These are phyloP conservation scores for Etheostoma nigrum DNA, from an alignment of 2,797 vertebrate species.

Conservation along the genomic window DNA sequence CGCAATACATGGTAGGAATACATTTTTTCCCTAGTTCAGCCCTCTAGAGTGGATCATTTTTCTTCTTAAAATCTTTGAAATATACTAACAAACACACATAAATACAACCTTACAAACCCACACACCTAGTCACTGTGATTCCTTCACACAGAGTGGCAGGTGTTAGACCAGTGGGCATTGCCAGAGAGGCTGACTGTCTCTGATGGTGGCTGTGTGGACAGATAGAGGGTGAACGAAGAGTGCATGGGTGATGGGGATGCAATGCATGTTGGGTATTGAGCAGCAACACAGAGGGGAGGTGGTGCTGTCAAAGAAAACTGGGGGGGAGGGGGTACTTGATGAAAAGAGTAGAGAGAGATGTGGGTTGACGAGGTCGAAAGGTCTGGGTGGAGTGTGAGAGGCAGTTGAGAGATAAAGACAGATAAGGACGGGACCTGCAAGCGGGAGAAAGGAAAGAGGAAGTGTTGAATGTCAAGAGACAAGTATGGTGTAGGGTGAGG, in stretches of 20 bases:
- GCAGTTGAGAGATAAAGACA: conserved; percentile 16
- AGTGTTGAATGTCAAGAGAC: conserved; percentile 5
- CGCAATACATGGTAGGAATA: too few species aligned
- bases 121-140: conserved; percentile 7
- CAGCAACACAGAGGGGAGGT: conserved; percentile 30
- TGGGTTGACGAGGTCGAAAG: conserved; percentile 38
- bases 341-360: conserved; percentile 8
- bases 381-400: conserved; percentile 19
- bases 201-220: conserved; percentile 30
- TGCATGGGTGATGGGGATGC: conserved; percentile 30
- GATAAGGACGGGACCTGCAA: not conserved
- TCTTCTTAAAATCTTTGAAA: conserved; percentile 21
- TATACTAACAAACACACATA: conserved; percentile 1
- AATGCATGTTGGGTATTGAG: conserved; percentile 53
- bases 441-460: not conserved
- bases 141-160: conserved; percentile 54
- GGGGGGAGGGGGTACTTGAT: not conserved
- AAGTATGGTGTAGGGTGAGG: not conserved
- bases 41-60: not conserved
- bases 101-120: not conserved
- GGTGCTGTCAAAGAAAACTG: conserved; percentile 35
- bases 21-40: too few species aligned
- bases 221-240: conserved; percentile 32
- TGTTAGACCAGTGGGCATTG: conserved; percentile 61
- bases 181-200: conserved; percentile 37